Percentiles rank a stretch among this genome's conserved stretches.
Evolutionary conservation across 2,888 invertebrate species (phyloP).

Genomic region (Carcina quercana): DNA sequence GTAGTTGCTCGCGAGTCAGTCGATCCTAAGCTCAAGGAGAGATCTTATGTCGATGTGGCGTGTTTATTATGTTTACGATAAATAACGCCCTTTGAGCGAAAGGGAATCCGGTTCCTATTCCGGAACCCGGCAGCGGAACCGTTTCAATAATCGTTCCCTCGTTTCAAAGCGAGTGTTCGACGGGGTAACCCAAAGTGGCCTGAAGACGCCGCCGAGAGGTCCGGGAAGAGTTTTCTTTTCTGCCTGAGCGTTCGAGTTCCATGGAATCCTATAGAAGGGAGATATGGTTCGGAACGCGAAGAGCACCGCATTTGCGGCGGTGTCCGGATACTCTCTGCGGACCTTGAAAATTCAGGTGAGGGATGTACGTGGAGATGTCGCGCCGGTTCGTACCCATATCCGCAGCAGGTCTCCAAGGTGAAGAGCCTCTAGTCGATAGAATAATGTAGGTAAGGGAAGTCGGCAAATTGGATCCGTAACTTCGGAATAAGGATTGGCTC

Average conservation of each 20-base stretch:
- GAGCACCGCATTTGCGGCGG: constrained; percentile 33
- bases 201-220: constrained; percentile 73
- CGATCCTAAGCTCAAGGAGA: constrained; percentile 74
- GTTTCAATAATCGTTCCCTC: constrained; percentile 54
- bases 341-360: constrained; percentile 47
- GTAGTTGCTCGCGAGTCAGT: constrained; percentile 74
- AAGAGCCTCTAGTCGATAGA: constrained; percentile 77
- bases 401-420: constrained; percentile 85
- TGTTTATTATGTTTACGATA: constrained; percentile 25
- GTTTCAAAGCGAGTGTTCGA: constrained; percentile 28
- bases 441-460: constrained; percentile 81
- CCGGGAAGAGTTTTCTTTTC: constrained; percentile 59
- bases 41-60: constrained; percentile 55
- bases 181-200: constrained; percentile 62
- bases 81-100: constrained; percentile 62
- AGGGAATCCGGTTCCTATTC: constrained; percentile 73
- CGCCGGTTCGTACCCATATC: constrained; percentile 78
- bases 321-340: constrained; percentile 42
- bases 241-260: constrained; percentile 67
- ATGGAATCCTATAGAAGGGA: constrained; percentile 65
- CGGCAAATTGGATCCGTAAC: constrained; percentile 79
- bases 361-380: constrained; percentile 42
- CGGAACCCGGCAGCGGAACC: constrained; percentile 75
- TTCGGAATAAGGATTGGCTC: constrained; percentile 84
- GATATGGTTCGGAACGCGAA: constrained; percentile 62